Percentiles rank a stretch among this genome's conserved stretches.
These are phyloP conservation scores for Amphiprion clarkii DNA, from an alignment of 2,797 vertebrate species.

Conservation along the genomic window DNA sequence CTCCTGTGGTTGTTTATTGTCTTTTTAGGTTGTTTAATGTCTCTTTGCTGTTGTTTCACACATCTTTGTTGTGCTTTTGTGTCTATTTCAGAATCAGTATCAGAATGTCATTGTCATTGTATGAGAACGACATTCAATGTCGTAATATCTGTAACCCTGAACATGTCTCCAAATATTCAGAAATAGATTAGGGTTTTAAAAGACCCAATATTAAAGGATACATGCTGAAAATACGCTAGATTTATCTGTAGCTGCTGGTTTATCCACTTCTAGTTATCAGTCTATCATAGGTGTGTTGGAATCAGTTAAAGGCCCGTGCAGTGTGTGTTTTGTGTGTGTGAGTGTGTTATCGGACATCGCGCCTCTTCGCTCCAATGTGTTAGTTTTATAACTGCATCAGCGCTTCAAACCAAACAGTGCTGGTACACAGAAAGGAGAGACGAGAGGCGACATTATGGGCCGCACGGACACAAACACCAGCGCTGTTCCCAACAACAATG, in stretches of 20 bases:
- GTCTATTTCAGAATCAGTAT: too few species aligned
- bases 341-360: constrained; percentile 7
- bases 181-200: too few species aligned
- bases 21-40: too few species aligned
- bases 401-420: constrained; percentile 59
- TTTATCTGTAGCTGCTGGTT: neutral
- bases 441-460: constrained; percentile 47
- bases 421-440: constrained; percentile 52
- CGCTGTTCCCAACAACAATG: constrained; percentile 82
- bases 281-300: neutral
- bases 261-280: neutral
- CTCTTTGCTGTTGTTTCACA: too few species aligned
- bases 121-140: too few species aligned
- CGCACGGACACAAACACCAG: constrained; percentile 72
- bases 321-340: neutral
- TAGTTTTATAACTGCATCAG: constrained; percentile 53
- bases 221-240: too few species aligned
- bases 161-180: too few species aligned
- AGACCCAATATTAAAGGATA: too few species aligned
- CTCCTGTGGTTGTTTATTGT: too few species aligned
- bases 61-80: too few species aligned
- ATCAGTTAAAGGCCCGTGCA: neutral
- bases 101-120: too few species aligned
- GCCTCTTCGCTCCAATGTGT: constrained; percentile 31
- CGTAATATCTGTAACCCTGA: too few species aligned